Base-by-base conservation (phyloP, 2,888 invertebrate species). In the Sussaba pulchella region DNA sequence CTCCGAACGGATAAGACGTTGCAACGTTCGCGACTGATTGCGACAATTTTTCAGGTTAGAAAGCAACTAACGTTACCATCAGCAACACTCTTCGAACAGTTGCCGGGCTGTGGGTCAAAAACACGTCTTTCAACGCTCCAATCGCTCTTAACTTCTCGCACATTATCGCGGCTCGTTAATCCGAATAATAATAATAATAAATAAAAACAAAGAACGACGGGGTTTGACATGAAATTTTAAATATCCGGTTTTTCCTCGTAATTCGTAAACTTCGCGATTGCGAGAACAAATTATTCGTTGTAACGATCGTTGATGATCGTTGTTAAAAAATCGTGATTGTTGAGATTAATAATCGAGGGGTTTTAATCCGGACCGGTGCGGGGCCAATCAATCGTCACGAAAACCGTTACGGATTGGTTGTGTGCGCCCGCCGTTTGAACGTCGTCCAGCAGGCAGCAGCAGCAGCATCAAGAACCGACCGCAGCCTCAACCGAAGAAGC, bases 371-470 rank as follows among this genome's bases (percentile, higher is more conserved):
- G 63, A 74, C 67, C 57, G 57, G 26, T 36, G 26, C 59, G 66
- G 61, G n/a, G n/a, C 85, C 85, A 84, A 86, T 88, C 84, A 64
- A 31, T 79, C 78, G 50, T 17, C 71, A 80, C 64, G 83, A 84
- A 64, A 89, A 88, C 89, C 89, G 88, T 89, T 89, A 89, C 81
- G 69, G 36, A 67, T 52, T 39, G 83, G 82, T 87, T 73, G 69
- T 63, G 63, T 80, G 64, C 43, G 71, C 47, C 70, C 17, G 14
- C 52, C 57, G 67, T 83, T 88, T 87, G 83, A 89, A 89, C 88
- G 85, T 83, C 85, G 67, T 61, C 36, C 57, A 78, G 83, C 83
- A 83, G n/a, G 83, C 82, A 89, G 50, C 50, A 21, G 24, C 50
- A 24, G 50, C 45, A 2, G 45, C 17, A 3, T 14, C 45, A 47